phyloP scores from a whole-genome alignment of 2,113 vertebrate genomes.

The Xyliphius kryptos region DNA sequence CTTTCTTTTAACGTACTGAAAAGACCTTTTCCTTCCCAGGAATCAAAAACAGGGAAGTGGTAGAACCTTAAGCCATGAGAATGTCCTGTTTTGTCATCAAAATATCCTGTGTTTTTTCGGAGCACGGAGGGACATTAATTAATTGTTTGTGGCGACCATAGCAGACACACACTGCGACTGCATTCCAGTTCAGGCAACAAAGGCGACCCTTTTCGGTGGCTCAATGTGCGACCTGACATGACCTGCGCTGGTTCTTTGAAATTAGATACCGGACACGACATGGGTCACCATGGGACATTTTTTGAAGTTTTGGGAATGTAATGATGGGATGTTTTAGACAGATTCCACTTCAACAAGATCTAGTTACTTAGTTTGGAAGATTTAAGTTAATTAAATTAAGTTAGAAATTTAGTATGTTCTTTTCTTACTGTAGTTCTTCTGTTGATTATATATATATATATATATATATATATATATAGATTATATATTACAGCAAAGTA shows the following conservation, averaged over 20 bases:
- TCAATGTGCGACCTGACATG: constrained; percentile 44
- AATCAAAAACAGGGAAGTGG: constrained; percentile 35
- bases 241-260: constrained; percentile 25
- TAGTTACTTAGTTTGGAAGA: no score
- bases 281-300: constrained; percentile 40
- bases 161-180: constrained; percentile 20
- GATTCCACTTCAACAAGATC: no score
- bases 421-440: no score
- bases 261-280: constrained; percentile 37
- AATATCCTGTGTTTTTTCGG: constrained; percentile 24
- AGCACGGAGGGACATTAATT: constrained; percentile 43
- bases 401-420: no score
- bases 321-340: neutral
- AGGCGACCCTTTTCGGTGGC: constrained; percentile 54
- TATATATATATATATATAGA: no score
- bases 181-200: constrained; percentile 54
- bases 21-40: neutral
- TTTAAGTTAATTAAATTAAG: no score
- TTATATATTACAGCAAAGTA: no score
- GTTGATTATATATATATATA: no score
- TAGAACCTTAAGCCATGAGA: constrained; percentile 36
- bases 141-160: constrained; percentile 49
- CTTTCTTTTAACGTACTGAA: constrained; percentile 25
- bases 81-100: constrained; percentile 42
- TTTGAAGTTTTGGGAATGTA: neutral